Conservation (phyloP, 2,797 vertebrate genomes). For the Pampus argenteus region DNA sequence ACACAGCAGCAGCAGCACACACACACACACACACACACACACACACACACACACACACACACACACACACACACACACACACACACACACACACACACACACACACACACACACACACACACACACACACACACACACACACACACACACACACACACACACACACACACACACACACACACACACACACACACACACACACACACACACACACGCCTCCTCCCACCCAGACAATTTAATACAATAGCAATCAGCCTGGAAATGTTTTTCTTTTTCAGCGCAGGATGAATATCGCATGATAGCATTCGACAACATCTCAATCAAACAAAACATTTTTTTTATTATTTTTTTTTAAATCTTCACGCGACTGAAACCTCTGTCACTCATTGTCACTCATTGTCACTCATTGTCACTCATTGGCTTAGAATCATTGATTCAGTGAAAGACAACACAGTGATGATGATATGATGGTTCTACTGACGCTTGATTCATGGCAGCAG, state of each 20-base stretch:
- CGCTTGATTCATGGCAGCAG: background rate
- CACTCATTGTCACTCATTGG: too few relatives aligned
- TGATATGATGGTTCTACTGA: background rate
- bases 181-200: background rate
- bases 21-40: conserved; percentile 1
- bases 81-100: conserved; percentile 1
- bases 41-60: conserved; percentile 1
- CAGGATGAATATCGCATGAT: background rate
- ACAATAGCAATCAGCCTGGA: conserved; percentile 36
- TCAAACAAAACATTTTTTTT: too few relatives aligned
- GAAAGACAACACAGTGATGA: background rate
- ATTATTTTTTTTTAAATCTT: too few relatives aligned
- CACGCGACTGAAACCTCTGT: too few relatives aligned
- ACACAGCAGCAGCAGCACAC: background rate
- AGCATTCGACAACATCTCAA: too few relatives aligned
- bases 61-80: background rate
- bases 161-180: conserved; percentile 1
- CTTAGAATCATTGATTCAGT: too few relatives aligned
- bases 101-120: conserved; percentile 1
- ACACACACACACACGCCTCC: conserved; percentile 1
- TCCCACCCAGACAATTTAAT: conserved; percentile 13
- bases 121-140: background rate
- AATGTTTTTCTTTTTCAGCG: conserved; percentile 6
- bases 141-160: conserved; percentile 1
- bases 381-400: too few relatives aligned